phyloP scores from a whole-genome alignment of 2,888 invertebrate genomes.

The Congeria kusceri region DNA sequence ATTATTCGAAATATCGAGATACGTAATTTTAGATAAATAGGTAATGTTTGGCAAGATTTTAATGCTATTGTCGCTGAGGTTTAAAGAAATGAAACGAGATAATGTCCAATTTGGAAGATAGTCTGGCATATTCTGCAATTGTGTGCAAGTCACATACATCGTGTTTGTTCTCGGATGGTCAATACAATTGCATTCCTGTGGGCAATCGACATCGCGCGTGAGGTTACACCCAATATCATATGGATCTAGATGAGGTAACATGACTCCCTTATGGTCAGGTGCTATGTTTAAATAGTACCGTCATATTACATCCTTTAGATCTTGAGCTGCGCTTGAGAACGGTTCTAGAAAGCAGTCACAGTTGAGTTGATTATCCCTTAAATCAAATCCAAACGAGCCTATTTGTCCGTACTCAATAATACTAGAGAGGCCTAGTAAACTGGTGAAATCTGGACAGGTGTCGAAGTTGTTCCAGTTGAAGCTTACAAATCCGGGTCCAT shows the following conservation, averaged over 20 bases:
- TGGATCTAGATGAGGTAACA: background rate
- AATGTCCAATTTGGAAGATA: constrained; percentile 7
- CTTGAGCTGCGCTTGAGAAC: constrained; percentile 26
- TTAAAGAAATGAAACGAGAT: background rate
- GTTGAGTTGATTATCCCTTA: constrained; percentile 27
- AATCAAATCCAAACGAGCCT: constrained; percentile 44
- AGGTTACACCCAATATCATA: constrained; percentile 16
- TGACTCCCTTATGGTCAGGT: background rate
- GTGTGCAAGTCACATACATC: constrained; percentile 24
- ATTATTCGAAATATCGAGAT: constrained; percentile 36
- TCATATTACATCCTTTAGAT: constrained; percentile 36
- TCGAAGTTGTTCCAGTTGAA: constrained; percentile 8
- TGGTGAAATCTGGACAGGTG: constrained; percentile 40
- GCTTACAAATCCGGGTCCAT: constrained; percentile 39
- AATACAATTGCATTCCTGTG: constrained; percentile 24
- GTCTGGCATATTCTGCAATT: constrained; percentile 10
- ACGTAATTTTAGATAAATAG: constrained; percentile 15
- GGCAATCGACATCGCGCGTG: background rate
- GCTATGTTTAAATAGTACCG: constrained; percentile 42
- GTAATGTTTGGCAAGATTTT: constrained; percentile 13
- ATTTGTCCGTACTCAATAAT: constrained; percentile 39
- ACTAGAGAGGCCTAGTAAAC: constrained; percentile 25
- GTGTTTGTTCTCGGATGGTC: constrained; percentile 36
- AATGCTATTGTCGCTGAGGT: constrained; percentile 16
- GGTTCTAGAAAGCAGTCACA: constrained; percentile 57